Percentiles rank a stretch among this genome's conserved stretches.
These are phyloP conservation scores for Perithous albicinctus DNA, from an alignment of 2,888 invertebrate genomes.

Conservation along the genomic window DNA sequence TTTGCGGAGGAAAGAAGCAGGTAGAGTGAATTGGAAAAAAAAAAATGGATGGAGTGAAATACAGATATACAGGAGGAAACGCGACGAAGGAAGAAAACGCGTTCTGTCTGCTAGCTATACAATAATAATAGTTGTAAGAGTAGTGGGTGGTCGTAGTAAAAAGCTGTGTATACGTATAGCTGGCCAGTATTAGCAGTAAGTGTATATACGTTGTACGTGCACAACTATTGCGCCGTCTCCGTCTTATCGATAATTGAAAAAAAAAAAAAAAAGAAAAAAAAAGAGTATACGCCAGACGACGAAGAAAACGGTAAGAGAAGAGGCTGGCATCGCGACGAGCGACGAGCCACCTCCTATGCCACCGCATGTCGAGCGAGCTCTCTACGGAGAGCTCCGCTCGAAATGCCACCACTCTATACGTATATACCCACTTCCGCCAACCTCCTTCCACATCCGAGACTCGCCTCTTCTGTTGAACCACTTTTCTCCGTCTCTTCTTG, in stretches of 20 bases:
- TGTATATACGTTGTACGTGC: conserved; percentile 66
- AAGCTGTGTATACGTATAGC: conserved; percentile 33
- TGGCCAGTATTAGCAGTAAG: conserved; percentile 6
- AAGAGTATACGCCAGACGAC: conserved; percentile 46
- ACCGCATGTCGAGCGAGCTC: conserved; percentile 15
- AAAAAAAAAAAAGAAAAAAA: conserved; percentile 75
- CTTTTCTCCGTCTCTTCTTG: conserved; percentile 32
- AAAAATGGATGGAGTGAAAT: too few relatives aligned
- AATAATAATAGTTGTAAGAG: conserved; percentile 39
- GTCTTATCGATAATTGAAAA: conserved; percentile 82
- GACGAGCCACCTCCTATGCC: conserved; percentile 46
- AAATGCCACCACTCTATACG: background rate
- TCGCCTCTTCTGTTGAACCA: conserved; percentile 32
- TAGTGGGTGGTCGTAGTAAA: too few relatives aligned
- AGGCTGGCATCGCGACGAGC: conserved; percentile 18
- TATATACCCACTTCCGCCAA: conserved; percentile 44
- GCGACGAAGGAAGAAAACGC: conserved; percentile 66
- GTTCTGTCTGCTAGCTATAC: conserved; percentile 47
- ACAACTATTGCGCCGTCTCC: conserved; percentile 76
- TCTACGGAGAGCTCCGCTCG: too few relatives aligned
- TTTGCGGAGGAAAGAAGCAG: too few relatives aligned
- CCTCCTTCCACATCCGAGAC: conserved; percentile 52
- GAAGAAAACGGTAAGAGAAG: conserved; percentile 13
- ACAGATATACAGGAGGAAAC: too few relatives aligned
- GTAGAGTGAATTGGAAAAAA: too few relatives aligned